These are phyloP conservation scores for Halotydeus destructor DNA, from an alignment of 1,140 invertebrate genomes.

Conservation along the genomic window DNA sequence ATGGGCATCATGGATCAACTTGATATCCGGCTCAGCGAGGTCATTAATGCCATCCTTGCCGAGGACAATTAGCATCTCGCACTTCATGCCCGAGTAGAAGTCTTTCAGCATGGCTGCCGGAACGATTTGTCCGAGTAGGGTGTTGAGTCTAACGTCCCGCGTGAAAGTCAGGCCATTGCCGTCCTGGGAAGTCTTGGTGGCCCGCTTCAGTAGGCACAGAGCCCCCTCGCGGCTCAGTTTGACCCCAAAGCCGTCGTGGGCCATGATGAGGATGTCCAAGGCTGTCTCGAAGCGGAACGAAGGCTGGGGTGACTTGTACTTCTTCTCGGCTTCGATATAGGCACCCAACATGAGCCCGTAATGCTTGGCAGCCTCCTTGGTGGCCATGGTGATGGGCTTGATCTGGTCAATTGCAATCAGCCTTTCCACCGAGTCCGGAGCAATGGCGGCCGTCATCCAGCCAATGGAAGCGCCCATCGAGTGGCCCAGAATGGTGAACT, in stretches of 20 bases:
- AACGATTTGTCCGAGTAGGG: background rate
- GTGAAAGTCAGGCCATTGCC: background rate
- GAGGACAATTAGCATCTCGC: background rate
- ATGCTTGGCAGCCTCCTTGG: background rate
- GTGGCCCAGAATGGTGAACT: constrained; percentile 1
- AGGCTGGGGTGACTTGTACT: too few relatives aligned
- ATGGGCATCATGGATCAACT: background rate
- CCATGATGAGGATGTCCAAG: background rate
- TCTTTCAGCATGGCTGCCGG: background rate
- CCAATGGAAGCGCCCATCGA: constrained; percentile 1
- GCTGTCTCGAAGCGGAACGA: background rate
- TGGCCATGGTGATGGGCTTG: background rate
- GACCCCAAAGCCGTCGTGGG: background rate
- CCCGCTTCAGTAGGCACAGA: background rate
- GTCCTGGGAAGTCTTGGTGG: background rate
- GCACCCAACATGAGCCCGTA: background rate
- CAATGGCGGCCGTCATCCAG: background rate
- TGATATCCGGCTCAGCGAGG: background rate
- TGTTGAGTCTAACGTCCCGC: background rate
- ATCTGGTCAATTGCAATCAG: background rate
- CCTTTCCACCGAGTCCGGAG: background rate
- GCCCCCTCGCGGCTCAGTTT: background rate
- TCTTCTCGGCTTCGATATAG: background rate
- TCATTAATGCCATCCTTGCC: background rate
- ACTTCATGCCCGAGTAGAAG: background rate